Evolutionary conservation across 2,888 invertebrate species (phyloP).

Genomic region (Eubasilissa splendida): DNA sequence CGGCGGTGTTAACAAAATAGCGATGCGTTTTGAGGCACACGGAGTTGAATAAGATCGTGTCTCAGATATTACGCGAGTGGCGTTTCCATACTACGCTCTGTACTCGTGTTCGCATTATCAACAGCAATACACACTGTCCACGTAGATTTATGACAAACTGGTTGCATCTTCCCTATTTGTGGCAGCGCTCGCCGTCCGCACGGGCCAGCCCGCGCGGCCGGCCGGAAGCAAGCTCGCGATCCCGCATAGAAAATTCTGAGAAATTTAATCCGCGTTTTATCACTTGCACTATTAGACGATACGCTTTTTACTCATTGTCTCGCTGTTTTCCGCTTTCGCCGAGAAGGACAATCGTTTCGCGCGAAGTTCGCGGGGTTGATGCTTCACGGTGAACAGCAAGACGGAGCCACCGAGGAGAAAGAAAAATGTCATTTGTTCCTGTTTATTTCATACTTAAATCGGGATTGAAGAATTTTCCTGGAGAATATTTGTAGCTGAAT

Average conservation of each 20-base stretch:
- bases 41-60: slow-evolving; percentile 45
- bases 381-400: slow-evolving; percentile 7
- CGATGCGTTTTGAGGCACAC: slow-evolving; percentile 28
- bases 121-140: slow-evolving; percentile 48
- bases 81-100: slow-evolving; percentile 50
- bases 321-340: neutral
- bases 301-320: slow-evolving; percentile 5
- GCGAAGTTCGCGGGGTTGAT: neutral
- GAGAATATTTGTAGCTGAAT: neutral
- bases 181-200: slow-evolving; percentile 22
- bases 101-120: slow-evolving; percentile 55
- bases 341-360: slow-evolving; percentile 22
- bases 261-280: neutral
- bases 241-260: slow-evolving; percentile 16
- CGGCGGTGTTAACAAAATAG: slow-evolving; percentile 47
- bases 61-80: slow-evolving; percentile 47
- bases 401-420: slow-evolving; percentile 26
- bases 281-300: neutral
- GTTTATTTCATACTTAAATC: neutral
- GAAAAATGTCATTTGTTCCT: neutral
- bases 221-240: slow-evolving; percentile 7
- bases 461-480: neutral
- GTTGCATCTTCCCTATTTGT: slow-evolving; percentile 57
- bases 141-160: slow-evolving; percentile 58
- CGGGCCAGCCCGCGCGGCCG: neutral